Conservation (phyloP, 2,888 invertebrate species). For the Unio delphinus region DNA sequence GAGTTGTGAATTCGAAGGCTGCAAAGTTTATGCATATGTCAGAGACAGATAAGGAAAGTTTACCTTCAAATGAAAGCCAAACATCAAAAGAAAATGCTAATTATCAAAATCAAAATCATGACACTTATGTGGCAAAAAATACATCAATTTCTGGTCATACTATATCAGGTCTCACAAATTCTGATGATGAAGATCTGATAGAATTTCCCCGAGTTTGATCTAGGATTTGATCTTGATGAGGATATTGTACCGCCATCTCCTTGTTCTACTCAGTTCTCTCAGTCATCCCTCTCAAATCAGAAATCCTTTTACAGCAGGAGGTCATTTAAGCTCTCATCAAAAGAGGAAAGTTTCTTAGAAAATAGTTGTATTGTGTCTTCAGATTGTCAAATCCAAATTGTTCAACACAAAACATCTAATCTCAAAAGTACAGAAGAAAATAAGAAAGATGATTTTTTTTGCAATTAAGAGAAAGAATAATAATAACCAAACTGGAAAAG, state of each 20-base stretch:
- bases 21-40: background rate
- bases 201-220: constrained; percentile 53
- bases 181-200: constrained; percentile 18
- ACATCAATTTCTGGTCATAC: background rate
- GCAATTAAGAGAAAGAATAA: too few relatives aligned
- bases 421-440: too few relatives aligned
- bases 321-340: too few relatives aligned
- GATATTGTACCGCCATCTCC: constrained; percentile 63
- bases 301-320: too few relatives aligned
- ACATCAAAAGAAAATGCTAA: background rate
- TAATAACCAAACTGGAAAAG: too few relatives aligned
- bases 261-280: constrained; percentile 30
- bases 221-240: constrained; percentile 64
- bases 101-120: background rate
- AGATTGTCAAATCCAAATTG: too few relatives aligned
- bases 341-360: too few relatives aligned
- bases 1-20: background rate
- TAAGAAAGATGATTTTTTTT: too few relatives aligned
- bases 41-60: background rate
- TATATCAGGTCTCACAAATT: constrained; percentile 9
- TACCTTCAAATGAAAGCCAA: background rate
- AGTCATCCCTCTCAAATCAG: constrained; percentile 21
- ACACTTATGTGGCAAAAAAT: background rate
- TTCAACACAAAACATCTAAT: too few relatives aligned
- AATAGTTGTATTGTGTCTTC: too few relatives aligned